Percentiles rank a stretch among this genome's conserved stretches.
phyloP scores from a whole-genome alignment of 2,113 vertebrate genomes.

The Illadopsis cleaveri region DNA sequence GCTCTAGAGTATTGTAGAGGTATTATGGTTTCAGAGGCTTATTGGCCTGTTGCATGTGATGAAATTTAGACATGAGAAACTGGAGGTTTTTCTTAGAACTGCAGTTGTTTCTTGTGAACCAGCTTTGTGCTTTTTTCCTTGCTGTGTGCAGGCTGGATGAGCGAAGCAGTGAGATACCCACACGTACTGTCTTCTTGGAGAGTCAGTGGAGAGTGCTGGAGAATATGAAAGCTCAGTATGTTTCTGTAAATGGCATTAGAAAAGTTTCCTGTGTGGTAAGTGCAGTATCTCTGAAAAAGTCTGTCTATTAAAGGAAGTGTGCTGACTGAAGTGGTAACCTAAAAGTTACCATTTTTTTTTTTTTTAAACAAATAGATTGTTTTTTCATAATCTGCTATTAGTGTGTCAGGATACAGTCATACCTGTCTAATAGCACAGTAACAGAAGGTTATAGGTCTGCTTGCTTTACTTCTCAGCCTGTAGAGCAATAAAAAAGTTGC shows the following conservation, averaged over 20 bases:
- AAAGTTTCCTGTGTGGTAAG: constrained; percentile 97
- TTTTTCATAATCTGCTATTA: background rate
- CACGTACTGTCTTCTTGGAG: constrained; percentile 79
- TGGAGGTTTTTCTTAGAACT: background rate
- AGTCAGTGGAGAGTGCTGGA: constrained; percentile 92
- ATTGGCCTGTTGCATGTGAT: background rate
- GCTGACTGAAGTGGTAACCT: background rate
- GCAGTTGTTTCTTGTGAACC: background rate
- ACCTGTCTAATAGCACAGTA: background rate
- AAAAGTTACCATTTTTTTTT: background rate
- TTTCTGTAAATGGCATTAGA: constrained; percentile 93
- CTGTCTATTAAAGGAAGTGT: background rate
- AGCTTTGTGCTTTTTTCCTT: background rate
- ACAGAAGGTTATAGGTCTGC: background rate
- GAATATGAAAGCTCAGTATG: constrained; percentile 96
- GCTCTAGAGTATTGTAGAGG: background rate
- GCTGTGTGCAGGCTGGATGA: constrained; percentile 83
- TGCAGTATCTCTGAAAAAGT: background rate
- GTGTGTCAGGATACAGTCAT: background rate
- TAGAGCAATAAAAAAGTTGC: background rate
- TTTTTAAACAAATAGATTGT: background rate
- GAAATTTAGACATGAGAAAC: background rate
- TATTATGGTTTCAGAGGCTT: background rate
- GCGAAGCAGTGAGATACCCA: constrained; percentile 78
- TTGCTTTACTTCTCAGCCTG: background rate